Evolutionary conservation across 2,113 vertebrate species (phyloP).

Genomic region (Morone chrysops): DNA sequence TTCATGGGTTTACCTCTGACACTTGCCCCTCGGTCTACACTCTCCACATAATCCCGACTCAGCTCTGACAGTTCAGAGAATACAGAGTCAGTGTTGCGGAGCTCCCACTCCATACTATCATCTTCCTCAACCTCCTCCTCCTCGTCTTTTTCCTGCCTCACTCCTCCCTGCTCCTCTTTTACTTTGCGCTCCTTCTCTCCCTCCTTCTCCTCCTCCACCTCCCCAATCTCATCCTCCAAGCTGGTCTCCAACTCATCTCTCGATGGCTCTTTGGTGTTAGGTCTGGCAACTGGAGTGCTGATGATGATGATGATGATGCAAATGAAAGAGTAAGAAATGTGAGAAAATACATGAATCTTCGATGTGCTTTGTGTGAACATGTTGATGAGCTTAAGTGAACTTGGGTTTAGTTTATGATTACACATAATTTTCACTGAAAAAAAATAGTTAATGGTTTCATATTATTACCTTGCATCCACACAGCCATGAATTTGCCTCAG

Average conservation of each 20-base stretch:
- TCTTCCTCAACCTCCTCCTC: conserved; percentile 71
- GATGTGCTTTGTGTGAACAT: not conserved
- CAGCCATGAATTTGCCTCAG: conserved; percentile 71
- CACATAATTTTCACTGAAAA: not conserved
- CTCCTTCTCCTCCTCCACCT: conserved; percentile 28
- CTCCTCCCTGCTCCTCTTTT: conserved; percentile 6
- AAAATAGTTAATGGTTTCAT: conserved; percentile 16
- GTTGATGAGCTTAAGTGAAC: not conserved
- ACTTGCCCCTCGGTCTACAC: conserved; percentile 83
- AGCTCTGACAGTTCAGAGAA: conserved; percentile 86
- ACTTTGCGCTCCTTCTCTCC: conserved; percentile 14
- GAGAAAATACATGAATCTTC: not conserved
- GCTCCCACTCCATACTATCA: conserved; percentile 81
- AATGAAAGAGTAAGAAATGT: not conserved
- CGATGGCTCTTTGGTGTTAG: conserved; percentile 8
- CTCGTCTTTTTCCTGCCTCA: conserved; percentile 36
- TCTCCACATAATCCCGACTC: conserved; percentile 84
- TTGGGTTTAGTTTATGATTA: not conserved
- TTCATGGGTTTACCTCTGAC: conserved; percentile 75
- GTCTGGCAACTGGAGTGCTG: conserved; percentile 61
- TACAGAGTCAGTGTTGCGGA: conserved; percentile 85
- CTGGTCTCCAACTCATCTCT: conserved; percentile 35
- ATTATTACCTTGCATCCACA: conserved; percentile 72
- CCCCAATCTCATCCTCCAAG: conserved; percentile 63
- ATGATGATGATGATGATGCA: not conserved